phyloP scores from a whole-genome alignment of 2,888 invertebrate genomes.

The Habroteleia sp. region DNA sequence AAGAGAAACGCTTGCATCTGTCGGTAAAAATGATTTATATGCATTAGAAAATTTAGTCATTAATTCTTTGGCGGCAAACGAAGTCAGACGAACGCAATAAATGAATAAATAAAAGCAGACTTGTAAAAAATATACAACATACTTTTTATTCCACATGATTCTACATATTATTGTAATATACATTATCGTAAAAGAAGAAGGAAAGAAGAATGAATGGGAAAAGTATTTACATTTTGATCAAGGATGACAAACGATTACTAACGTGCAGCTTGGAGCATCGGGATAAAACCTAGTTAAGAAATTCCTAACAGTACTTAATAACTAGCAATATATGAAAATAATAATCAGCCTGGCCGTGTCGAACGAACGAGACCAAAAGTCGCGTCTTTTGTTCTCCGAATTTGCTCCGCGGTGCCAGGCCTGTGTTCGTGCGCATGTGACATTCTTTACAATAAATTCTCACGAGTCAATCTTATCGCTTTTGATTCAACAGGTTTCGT shows the following conservation, averaged over 20 bases:
- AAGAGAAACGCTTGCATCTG: no score
- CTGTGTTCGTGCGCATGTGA: conserved; percentile 36
- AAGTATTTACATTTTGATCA: conserved; percentile 78
- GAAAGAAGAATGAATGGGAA: conserved; percentile 64
- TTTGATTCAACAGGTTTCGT: conserved; percentile 15
- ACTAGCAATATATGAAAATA: conserved; percentile 58
- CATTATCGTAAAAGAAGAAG: conserved; percentile 64
- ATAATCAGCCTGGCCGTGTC: conserved; percentile 30
- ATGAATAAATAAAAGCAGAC: conserved; percentile 50
- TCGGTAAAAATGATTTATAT: no score
- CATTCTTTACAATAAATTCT: conserved; percentile 54
- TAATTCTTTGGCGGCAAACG: no score
- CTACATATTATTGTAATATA: conserved; percentile 69
- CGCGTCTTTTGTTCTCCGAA: conserved; percentile 25
- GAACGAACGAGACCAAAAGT: conserved; percentile 49
- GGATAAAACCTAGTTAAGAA: conserved; percentile 56
- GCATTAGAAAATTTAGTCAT: no score
- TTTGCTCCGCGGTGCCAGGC: conserved; percentile 30
- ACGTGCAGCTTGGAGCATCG: conserved; percentile 57
- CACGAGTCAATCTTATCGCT: conserved; percentile 30
- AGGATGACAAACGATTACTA: conserved; percentile 63
- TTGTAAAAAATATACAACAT: conserved; percentile 79
- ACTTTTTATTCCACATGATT: conserved; percentile 76
- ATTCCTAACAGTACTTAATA: conserved; percentile 61
- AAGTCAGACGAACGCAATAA: no score